Conservation (phyloP, 2,113 vertebrate genomes). For the Rallus limicola region DNA sequence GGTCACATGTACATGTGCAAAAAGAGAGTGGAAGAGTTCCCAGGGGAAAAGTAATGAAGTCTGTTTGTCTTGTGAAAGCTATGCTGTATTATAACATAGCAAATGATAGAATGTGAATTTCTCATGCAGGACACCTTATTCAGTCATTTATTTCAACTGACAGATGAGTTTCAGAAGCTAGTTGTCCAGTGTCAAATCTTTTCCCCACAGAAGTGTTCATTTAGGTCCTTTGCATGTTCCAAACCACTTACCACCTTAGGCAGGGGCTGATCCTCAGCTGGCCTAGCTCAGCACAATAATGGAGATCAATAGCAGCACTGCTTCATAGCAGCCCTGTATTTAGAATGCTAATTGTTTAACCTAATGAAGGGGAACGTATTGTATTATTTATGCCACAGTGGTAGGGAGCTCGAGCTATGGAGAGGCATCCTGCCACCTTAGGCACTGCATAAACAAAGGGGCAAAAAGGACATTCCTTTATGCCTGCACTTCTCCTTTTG, state of each 20-base stretch:
- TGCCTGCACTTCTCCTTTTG: neutral
- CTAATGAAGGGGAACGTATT: neutral
- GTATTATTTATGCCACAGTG: neutral
- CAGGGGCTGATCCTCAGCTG: constrained; percentile 24
- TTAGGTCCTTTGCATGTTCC: neutral
- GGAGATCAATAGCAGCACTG: constrained; percentile 9
- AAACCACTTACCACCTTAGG: neutral
- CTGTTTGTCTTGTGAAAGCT: constrained; percentile 23
- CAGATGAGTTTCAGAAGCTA: neutral
- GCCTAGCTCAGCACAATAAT: neutral
- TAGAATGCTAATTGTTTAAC: constrained; percentile 21
- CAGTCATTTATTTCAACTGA: neutral
- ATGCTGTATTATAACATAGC: neutral
- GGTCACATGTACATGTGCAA: neutral
- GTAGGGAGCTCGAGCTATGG: neutral
- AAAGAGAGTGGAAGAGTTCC: neutral
- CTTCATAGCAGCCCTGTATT: neutral
- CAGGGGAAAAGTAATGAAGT: neutral
- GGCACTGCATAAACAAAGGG: neutral
- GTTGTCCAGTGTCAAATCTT: neutral
- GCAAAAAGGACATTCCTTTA: neutral
- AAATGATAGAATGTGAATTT: neutral
- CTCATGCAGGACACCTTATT: neutral
- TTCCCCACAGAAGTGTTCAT: neutral
- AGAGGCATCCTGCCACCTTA: neutral